Evolutionary conservation across 1,140 invertebrate species (phyloP), one percentile per base, ranked within the genome.

Genomic region (Penaeus chinensis): DNA sequence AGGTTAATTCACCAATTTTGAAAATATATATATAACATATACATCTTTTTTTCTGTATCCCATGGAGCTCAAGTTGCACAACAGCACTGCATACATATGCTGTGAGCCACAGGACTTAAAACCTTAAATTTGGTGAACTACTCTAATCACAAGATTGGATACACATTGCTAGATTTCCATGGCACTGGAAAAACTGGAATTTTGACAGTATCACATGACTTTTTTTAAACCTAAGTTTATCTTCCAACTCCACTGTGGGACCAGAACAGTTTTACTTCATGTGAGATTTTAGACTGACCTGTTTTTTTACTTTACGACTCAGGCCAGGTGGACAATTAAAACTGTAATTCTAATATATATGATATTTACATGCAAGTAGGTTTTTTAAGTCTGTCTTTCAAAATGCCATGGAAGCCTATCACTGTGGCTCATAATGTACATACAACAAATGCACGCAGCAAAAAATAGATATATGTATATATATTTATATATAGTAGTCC

Each of bases 391-490:
- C 42, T 74, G 42, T 27, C 71, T 32, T 54, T 54, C 54, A 54
- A 54, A 74, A 66, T 87, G 86, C 86, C 86, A 82, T 87, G 86
- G 74, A 87, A 87, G 47, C 86, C 71, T 87, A 87, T 74, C 86
- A 83, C 69, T 78, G 80, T 77, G 61, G 86, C 82, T 87, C 80
- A 87, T 82, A 87, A 69, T 87, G 80, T 87, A 87, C 81, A 83
- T 87, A 87, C 86, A 87, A 87, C 86, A 87, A 87, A 87, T 87
- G 86, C 86, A 87, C 86, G 86, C 86, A 87, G 86, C 86, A 87
- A 87, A 87, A 87, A 87, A 87, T 87, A 87, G 86, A 87, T 82
- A 87, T 87, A 87, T 87, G 85, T 87, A 87, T 87, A 87, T 74
- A 74, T 74, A 32, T 87, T 65, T 87, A 87, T 87, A 87, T 83